phyloP scores from a whole-genome alignment of 2,113 vertebrate genomes.

The Phrynosoma platyrhinos region DNA sequence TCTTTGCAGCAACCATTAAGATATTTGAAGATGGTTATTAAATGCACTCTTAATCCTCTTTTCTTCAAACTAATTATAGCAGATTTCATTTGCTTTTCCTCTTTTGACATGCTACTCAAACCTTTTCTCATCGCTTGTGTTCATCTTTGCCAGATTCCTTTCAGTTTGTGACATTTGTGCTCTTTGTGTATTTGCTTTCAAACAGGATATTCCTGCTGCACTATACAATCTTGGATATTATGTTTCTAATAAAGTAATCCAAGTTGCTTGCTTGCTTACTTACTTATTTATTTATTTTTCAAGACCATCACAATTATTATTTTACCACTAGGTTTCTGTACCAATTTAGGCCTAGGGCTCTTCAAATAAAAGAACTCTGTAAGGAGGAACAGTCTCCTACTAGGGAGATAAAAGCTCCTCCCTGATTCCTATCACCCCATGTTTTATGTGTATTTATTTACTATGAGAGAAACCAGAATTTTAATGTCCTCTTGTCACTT shows the following conservation, averaged over 20 bases:
- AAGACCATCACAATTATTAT: not conserved
- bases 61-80: conserved; percentile 28
- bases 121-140: not conserved
- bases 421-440: not conserved
- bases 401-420: not conserved
- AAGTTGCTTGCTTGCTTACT: no score
- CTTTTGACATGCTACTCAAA: not conserved
- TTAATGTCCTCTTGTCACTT: not conserved
- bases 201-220: not conserved
- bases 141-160: not conserved
- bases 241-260: not conserved
- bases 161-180: not conserved
- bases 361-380: not conserved
- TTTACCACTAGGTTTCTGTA: not conserved
- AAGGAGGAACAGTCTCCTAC: not conserved
- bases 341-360: not conserved
- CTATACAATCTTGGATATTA: not conserved
- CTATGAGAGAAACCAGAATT: not conserved
- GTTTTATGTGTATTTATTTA: not conserved
- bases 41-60: conserved; percentile 33
- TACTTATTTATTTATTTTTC: not conserved
- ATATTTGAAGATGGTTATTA: conserved; percentile 33
- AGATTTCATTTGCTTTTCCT: conserved; percentile 2
- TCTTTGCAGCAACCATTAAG: conserved; percentile 14
- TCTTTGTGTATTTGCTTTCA: not conserved